Evolutionary conservation across 2,888 invertebrate genomes (phyloP).

Genomic region (Conistra vaccinii): DNA sequence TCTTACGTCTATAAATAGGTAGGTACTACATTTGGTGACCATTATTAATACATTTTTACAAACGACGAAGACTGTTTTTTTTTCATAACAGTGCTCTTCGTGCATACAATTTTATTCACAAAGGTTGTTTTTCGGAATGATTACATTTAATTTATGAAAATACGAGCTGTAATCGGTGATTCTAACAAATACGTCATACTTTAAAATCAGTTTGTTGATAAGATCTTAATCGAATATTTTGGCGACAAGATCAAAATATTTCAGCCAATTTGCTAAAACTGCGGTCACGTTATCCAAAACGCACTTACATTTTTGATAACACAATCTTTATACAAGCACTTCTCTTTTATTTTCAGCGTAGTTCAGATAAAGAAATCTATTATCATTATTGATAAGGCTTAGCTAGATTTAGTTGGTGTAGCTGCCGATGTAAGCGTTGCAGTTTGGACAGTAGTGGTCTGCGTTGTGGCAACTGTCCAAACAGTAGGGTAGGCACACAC

Average conservation of each 20-base stretch:
- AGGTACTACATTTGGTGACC: conserved; percentile 26
- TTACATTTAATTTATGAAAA: too few relatives aligned
- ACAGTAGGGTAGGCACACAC: conserved; percentile 44
- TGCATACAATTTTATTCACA: not conserved
- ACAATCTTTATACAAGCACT: conserved; percentile 13
- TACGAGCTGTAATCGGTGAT: too few relatives aligned
- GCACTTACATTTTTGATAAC: conserved; percentile 1
- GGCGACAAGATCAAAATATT: too few relatives aligned
- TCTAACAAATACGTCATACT: not conserved
- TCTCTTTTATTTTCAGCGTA: conserved; percentile 21
- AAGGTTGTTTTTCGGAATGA: not conserved
- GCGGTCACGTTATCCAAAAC: conserved; percentile 16
- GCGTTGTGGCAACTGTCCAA: conserved; percentile 49
- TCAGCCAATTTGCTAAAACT: conserved; percentile 1
- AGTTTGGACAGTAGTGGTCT: conserved; percentile 69
- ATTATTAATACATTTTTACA: not conserved
- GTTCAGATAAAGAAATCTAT: conserved; percentile 14
- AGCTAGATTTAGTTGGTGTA: conserved; percentile 66
- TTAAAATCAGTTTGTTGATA: not conserved
- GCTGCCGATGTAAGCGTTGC: conserved; percentile 89
- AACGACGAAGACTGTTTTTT: not conserved
- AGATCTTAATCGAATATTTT: not conserved
- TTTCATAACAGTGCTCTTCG: not conserved
- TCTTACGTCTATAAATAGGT: conserved; percentile 7
- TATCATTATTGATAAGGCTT: conserved; percentile 11